Percentiles rank a stretch among this genome's conserved stretches.
These are phyloP conservation scores for Ellobius talpinus DNA, from an alignment of 2,113 vertebrate genomes.

Conservation along the genomic window DNA sequence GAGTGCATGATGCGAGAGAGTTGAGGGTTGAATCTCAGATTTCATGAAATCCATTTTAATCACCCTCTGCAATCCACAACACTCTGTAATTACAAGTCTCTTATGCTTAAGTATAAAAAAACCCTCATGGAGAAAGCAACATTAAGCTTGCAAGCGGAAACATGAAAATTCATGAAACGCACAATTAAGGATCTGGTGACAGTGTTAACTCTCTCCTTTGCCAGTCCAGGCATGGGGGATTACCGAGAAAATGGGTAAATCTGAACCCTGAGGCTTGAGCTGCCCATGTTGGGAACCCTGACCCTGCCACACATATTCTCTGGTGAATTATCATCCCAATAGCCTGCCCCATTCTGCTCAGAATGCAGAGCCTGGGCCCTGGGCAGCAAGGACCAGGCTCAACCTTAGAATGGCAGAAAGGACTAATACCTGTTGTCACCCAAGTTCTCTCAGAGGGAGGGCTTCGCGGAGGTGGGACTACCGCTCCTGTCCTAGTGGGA, in stretches of 20 bases:
- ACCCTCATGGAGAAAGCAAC: conserved; percentile 78
- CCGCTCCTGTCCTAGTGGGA: neutral
- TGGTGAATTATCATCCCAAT: neutral
- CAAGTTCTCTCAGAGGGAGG: neutral
- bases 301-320: neutral
- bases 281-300: neutral
- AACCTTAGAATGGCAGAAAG: neutral
- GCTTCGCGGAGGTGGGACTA: neutral
- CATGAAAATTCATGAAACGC: conserved; percentile 84
- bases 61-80: conserved; percentile 79
- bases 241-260: conserved; percentile 17
- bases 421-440: neutral
- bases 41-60: conserved; percentile 73
- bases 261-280: neutral
- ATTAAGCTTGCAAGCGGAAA: conserved; percentile 81
- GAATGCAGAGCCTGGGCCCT: neutral
- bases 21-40: conserved; percentile 51
- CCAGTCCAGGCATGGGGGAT: conserved; percentile 49
- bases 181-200: conserved; percentile 79
- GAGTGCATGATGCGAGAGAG: neutral
- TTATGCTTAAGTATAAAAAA: conserved; percentile 80
- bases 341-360: neutral
- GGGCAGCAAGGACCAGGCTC: neutral
- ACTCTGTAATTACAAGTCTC: conserved; percentile 80
- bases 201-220: conserved; percentile 73